phyloP scores from a whole-genome alignment of 2,888 invertebrate species.

The Prosapia bicincta region DNA sequence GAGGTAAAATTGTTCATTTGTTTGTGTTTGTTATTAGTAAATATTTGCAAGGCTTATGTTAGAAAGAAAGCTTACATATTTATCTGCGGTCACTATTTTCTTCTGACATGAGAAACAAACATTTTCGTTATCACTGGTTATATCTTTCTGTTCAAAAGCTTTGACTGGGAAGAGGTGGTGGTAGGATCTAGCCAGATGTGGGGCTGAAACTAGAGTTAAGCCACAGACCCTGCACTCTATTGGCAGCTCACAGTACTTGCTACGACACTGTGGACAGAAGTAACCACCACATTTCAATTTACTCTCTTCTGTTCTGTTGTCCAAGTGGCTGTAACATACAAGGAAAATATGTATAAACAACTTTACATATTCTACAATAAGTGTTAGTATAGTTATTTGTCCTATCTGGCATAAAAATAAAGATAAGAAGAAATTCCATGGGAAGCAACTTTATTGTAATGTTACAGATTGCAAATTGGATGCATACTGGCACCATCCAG shows the following conservation, averaged over 20 bases:
- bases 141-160: slow-evolving; percentile 70
- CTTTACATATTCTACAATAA: too few relatives aligned
- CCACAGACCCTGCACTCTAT: slow-evolving; percentile 96
- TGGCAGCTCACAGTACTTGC: slow-evolving; percentile 97
- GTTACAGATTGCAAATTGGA: too few relatives aligned
- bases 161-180: slow-evolving; percentile 95
- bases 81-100: slow-evolving; percentile 62
- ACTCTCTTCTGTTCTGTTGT: slow-evolving; percentile 52
- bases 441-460: too few relatives aligned
- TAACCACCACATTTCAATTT: slow-evolving; percentile 75
- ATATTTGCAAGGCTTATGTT: not conserved
- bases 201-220: slow-evolving; percentile 93
- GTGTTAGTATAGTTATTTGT: too few relatives aligned
- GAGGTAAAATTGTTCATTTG: too few relatives aligned
- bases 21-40: too few relatives aligned
- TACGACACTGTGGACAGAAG: slow-evolving; percentile 92
- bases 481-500: too few relatives aligned
- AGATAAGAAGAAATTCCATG: too few relatives aligned
- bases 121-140: slow-evolving; percentile 37
- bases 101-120: slow-evolving; percentile 73
- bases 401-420: too few relatives aligned
- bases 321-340: slow-evolving; percentile 66
- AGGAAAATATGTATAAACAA: slow-evolving; percentile 6
- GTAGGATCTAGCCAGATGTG: slow-evolving; percentile 95
- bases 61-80: slow-evolving; percentile 59